phyloP scores from a whole-genome alignment of 1,140 invertebrate species.

The Harpegnathos saltator region DNA sequence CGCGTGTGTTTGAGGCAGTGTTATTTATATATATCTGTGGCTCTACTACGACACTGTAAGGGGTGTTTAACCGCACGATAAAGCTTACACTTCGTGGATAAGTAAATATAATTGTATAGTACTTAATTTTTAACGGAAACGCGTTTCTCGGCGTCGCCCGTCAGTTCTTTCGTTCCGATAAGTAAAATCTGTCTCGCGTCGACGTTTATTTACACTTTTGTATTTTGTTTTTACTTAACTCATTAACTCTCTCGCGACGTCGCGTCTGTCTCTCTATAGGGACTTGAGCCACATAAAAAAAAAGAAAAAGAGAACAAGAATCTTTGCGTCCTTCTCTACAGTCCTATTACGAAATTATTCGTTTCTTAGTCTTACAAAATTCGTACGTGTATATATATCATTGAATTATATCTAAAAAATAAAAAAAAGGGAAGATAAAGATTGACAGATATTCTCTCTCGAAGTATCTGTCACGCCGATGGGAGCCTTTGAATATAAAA shows the following conservation, averaged over 20 bases:
- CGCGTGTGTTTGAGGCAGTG: conserved; percentile 74
- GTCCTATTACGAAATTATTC: conserved; percentile 12
- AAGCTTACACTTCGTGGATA: conserved; percentile 46
- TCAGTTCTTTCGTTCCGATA: background rate
- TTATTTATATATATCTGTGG: conserved; percentile 79
- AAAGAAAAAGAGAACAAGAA: conserved; percentile 18
- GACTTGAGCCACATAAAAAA: conserved; percentile 1
- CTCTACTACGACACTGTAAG: conserved; percentile 73
- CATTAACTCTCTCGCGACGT: background rate
- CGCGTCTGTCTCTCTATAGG: background rate
- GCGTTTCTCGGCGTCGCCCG: background rate
- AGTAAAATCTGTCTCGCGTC: background rate
- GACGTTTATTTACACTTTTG: conserved; percentile 40
- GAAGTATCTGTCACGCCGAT: conserved; percentile 47
- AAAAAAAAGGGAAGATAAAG: conserved; percentile 72
- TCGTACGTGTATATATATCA: conserved; percentile 77
- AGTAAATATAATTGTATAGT: conserved; percentile 67
- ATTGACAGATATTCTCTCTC: conserved; percentile 71
- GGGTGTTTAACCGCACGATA: conserved; percentile 58
- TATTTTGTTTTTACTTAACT: conserved; percentile 30
- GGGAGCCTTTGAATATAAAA: conserved; percentile 53
- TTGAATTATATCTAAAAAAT: conserved; percentile 81
- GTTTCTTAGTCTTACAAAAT: conserved; percentile 53
- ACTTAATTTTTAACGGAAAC: conserved; percentile 66
- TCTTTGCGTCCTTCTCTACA: conserved; percentile 66